Percentiles rank a stretch among this genome's conserved stretches.
Conservation (phyloP, 1,140 invertebrate genomes). For the Drosophila simulans region DNA sequence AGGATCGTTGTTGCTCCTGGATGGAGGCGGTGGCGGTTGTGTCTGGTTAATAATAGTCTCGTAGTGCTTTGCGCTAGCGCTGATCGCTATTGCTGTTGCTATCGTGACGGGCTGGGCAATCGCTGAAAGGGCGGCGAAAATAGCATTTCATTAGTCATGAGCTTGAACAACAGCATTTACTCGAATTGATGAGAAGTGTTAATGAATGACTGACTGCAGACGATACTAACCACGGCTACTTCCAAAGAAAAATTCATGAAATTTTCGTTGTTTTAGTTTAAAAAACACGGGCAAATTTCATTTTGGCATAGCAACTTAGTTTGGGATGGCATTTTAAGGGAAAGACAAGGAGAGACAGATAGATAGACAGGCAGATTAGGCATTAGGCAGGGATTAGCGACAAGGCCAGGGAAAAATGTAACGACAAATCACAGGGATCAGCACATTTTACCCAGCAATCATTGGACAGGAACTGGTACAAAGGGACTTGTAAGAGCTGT, state of each 20-base stretch:
- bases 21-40: constrained; percentile 21
- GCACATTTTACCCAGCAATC: constrained; percentile 5
- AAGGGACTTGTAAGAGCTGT: not conserved
- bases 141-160: constrained; percentile 17
- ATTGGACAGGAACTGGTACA: not conserved
- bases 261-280: constrained; percentile 64
- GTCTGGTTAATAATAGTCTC: constrained; percentile 75
- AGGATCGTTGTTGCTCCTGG: constrained; percentile 86
- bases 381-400: constrained; percentile 38
- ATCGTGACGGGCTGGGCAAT: constrained; percentile 34
- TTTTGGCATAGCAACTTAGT: constrained; percentile 78
- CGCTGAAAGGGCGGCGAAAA: constrained; percentile 27
- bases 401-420: not conserved
- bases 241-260: constrained; percentile 80
- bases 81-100: constrained; percentile 34
- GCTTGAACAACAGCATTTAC: not conserved
- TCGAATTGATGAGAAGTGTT: not conserved
- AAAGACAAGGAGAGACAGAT: constrained; percentile 59
- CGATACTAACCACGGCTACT: constrained; percentile 78
- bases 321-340: constrained; percentile 36
- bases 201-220: constrained; percentile 6
- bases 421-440: not conserved
- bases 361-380: constrained; percentile 56
- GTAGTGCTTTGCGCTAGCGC: constrained; percentile 72
- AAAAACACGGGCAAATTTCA: constrained; percentile 76